Percentiles rank a stretch among this genome's conserved stretches.
Conservation (phyloP, 2,888 invertebrate genomes). For the Drosophila helvetica region DNA sequence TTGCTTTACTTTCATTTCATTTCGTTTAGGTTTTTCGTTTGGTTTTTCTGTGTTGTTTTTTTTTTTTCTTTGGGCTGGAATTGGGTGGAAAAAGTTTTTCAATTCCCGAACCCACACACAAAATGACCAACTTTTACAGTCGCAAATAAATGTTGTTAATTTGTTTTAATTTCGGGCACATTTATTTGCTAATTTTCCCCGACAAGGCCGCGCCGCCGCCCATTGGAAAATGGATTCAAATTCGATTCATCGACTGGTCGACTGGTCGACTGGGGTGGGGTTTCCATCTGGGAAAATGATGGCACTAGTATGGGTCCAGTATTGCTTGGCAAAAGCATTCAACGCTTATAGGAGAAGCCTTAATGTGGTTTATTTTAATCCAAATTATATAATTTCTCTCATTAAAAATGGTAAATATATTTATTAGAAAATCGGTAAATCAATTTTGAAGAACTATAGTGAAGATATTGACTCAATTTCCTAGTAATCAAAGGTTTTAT, state of each 20-base stretch:
- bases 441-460: no score
- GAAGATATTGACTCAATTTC: no score
- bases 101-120: slow-evolving; percentile 58
- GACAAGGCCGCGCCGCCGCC: slow-evolving; percentile 18
- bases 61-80: not conserved
- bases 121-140: slow-evolving; percentile 71
- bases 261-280: not conserved
- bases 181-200: slow-evolving; percentile 52
- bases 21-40: slow-evolving; percentile 19
- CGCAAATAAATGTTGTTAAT: slow-evolving; percentile 75
- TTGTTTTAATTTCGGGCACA: slow-evolving; percentile 61
- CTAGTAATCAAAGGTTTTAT: no score
- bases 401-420: not conserved
- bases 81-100: slow-evolving; percentile 59
- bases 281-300: slow-evolving; percentile 6
- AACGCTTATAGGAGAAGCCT: no score
- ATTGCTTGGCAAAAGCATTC: no score
- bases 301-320: no score
- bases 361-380: no score
- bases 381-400: no score
- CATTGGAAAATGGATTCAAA: slow-evolving; percentile 38
- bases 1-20: slow-evolving; percentile 52
- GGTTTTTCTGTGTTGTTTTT: no score
- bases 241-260: slow-evolving; percentile 3
- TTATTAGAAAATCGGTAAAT: no score